Percentiles rank a stretch among this genome's conserved stretches.
phyloP scores from a whole-genome alignment of 1,140 invertebrate species.

The Drosophila paulistorum region DNA sequence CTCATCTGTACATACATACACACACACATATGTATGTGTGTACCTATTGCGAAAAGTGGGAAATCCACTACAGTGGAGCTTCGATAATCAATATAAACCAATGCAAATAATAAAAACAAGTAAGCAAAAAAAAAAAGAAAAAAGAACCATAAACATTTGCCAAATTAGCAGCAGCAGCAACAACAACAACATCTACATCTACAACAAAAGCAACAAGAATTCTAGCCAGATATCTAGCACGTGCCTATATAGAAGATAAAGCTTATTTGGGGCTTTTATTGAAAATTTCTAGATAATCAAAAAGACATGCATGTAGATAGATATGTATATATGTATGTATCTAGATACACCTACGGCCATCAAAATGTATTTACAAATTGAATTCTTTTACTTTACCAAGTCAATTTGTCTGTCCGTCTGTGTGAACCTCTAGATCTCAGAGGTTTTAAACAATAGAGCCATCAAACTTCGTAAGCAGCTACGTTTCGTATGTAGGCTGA shows the following conservation, averaged over 20 bases:
- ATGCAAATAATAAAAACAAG: neutral
- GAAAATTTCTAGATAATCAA: neutral
- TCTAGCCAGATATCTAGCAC: slow-evolving; percentile 27
- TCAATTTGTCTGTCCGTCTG: too few relatives aligned
- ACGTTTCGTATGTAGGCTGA: too few relatives aligned
- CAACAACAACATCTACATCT: neutral
- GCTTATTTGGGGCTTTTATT: slow-evolving; percentile 1
- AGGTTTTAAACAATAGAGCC: too few relatives aligned
- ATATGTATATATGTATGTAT: neutral
- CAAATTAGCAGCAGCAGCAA: slow-evolving; percentile 24
- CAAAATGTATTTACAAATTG: too few relatives aligned
- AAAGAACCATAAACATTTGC: slow-evolving; percentile 26
- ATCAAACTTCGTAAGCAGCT: too few relatives aligned
- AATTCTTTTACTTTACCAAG: too few relatives aligned
- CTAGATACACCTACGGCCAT: too few relatives aligned
- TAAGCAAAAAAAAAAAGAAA: slow-evolving; percentile 8
- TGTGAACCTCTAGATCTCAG: too few relatives aligned
- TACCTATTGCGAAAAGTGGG: too few relatives aligned
- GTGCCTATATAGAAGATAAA: slow-evolving; percentile 26
- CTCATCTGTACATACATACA: neutral
- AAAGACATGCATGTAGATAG: neutral
- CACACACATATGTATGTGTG: too few relatives aligned
- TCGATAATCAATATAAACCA: neutral
- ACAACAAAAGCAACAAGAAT: neutral
- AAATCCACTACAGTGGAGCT: neutral